Base-by-base conservation (phyloP, 2,888 invertebrate species). In the Peribatodes rhomboidaria region DNA sequence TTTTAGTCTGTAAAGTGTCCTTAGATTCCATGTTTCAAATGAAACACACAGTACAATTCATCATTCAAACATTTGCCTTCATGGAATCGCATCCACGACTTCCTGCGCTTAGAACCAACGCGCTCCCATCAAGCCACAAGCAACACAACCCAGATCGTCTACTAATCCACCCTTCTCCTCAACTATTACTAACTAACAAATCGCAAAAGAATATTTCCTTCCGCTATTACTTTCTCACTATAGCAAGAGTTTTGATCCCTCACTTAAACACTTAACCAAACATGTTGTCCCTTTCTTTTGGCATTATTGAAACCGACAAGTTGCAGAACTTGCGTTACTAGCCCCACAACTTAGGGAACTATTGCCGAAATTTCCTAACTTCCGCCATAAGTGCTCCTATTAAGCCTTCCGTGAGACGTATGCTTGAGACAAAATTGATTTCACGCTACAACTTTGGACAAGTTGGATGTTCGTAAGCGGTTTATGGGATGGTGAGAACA, bases 351-450 rank as follows among this genome's bases (percentile, higher is more conserved):
- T 67, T 61, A n/a, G 54, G 14, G 46, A 72, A 72, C 70, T 72
- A 72, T 72, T 70, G 64, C 35, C 22, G 37, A 68, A 70, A 67
- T 61, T 62, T 56, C 35, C 60, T 35, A 70, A 72, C 61, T 72
- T 70, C 41, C 59, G 31, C 50, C 70, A 72, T 70, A 70, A 72
- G 70, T 68, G 70, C 59, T 72, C 55, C 60, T 68, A 70, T 72
- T 70, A 70, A 66, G 67, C 65, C 66, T 63, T 68, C 63, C 37
- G 61, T 67, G 59, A 56, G 65, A 62, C 69, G 68, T 65, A 69
- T 67, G 62, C 61, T 67, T 52, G 61, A 60, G 65, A 60, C 63
- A 55, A 69, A 69, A 72, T 72, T 72, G 72, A 72, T 72, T 72
- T 72, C 67, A 63, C 65, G 69, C 64, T 56, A 31, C 44, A 67